Evolutionary conservation across 1,140 invertebrate species (phyloP).

Genomic region (Monomorium pharaonis): DNA sequence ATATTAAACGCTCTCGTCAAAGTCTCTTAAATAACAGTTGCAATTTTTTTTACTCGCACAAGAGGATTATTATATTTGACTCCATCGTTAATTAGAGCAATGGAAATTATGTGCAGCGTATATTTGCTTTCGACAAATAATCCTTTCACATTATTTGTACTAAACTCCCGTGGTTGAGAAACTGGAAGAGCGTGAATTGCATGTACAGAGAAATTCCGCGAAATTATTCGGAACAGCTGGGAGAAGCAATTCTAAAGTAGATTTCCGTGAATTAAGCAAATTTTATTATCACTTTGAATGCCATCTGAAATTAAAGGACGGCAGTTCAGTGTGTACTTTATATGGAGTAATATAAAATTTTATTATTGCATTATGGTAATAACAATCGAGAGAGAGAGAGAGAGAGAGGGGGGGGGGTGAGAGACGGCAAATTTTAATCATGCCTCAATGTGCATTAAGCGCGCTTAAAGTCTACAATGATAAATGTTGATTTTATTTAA

Average conservation of each 20-base stretch:
- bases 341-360: background rate
- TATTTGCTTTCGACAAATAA: slow-evolving; percentile 29
- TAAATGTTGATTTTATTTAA: slow-evolving; percentile 26
- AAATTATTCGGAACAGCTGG: slow-evolving; percentile 29
- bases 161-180: slow-evolving; percentile 2
- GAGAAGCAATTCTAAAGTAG: background rate
- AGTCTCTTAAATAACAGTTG: background rate
- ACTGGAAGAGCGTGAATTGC: slow-evolving; percentile 2
- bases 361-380: background rate
- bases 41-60: background rate
- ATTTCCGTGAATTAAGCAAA: slow-evolving; percentile 35
- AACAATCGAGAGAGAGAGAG: background rate
- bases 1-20: background rate
- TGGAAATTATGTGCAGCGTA: background rate
- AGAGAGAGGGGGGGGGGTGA: no score
- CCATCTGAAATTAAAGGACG: background rate
- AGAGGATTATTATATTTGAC: background rate
- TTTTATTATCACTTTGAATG: slow-evolving; percentile 34
- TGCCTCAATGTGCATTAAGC: background rate
- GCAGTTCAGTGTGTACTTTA: background rate
- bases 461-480: background rate
- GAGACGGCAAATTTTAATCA: background rate
- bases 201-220: slow-evolving; percentile 12
- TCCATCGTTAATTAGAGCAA: slow-evolving; percentile 8
- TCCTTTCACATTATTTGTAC: slow-evolving; percentile 27